A percentile compares a stretch with the other conserved stretches of the same genome.
Conservation (phyloP, 2,888 invertebrate genomes). For the Amblyteles armatorius region DNA sequence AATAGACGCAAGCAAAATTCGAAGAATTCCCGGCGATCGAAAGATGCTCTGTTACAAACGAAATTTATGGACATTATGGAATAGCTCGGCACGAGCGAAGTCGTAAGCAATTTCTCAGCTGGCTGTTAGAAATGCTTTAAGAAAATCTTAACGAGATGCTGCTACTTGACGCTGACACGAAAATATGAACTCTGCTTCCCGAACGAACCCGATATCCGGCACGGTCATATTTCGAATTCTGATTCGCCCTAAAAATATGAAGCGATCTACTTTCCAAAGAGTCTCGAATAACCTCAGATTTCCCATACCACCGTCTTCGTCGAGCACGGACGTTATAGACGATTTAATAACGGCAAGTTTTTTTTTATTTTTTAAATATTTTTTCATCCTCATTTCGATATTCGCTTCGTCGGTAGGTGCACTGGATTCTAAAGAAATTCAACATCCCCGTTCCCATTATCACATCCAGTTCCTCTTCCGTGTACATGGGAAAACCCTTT, state of each 20-base stretch:
- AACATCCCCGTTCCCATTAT: background rate
- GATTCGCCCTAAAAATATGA: conserved; percentile 34
- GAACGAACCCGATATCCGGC: conserved; percentile 46
- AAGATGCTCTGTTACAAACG: background rate
- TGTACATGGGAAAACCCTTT: conserved; percentile 21
- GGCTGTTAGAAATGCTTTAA: background rate
- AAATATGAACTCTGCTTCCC: conserved; percentile 2
- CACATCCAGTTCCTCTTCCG: conserved; percentile 1
- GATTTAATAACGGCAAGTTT: background rate
- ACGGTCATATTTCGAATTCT: conserved; percentile 35
- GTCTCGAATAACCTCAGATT: conserved; percentile 18
- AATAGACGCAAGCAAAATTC: background rate
- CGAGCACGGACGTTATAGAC: background rate
- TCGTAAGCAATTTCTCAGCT: background rate
- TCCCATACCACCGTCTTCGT: background rate
- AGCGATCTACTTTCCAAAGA: conserved; percentile 17
- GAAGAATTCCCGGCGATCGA: background rate
- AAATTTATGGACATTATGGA: background rate
- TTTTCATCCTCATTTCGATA: conserved; percentile 1
- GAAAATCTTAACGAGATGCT: background rate
- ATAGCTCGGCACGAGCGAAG: background rate
- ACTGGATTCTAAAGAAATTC: background rate
- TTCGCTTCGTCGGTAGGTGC: background rate
- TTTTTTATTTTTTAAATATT: background rate
- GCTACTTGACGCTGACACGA: conserved; percentile 7